Percentiles rank a stretch among this genome's conserved stretches.
Conservation (phyloP, 2,888 invertebrate species). For the Encarsia formosa region DNA sequence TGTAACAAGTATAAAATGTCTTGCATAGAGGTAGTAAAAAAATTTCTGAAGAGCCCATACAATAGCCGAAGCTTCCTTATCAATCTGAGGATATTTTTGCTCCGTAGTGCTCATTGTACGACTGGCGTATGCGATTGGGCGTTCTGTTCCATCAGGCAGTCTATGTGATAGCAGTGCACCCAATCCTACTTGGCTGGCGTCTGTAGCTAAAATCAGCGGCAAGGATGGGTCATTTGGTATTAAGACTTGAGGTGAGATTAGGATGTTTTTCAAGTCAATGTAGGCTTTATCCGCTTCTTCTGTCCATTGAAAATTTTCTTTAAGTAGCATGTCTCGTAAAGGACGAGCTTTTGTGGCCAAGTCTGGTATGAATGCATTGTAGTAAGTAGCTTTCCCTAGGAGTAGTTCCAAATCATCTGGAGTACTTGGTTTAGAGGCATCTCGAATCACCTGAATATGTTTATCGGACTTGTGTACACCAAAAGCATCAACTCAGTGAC, state of each 20-base stretch:
- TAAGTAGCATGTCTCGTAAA: slow-evolving; percentile 14
- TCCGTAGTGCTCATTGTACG: slow-evolving; percentile 13
- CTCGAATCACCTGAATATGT: background rate
- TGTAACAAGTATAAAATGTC: slow-evolving; percentile 9
- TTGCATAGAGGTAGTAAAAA: slow-evolving; percentile 7
- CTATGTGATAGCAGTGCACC: slow-evolving; percentile 9
- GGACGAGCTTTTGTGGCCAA: slow-evolving; percentile 14
- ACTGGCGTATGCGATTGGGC: slow-evolving; percentile 17
- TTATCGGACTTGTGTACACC: slow-evolving; percentile 4
- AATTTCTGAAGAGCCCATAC: slow-evolving; percentile 9
- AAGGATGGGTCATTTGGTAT: slow-evolving; percentile 18
- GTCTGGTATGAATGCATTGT: slow-evolving; percentile 5
- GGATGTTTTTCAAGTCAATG: slow-evolving; percentile 5
- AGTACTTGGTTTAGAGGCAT: background rate
- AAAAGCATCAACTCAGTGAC: slow-evolving; percentile 1
- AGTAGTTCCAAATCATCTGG: background rate
- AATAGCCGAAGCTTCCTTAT: slow-evolving; percentile 13
- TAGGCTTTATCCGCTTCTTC: slow-evolving; percentile 6
- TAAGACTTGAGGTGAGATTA: slow-evolving; percentile 18
- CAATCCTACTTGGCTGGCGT: slow-evolving; percentile 18
- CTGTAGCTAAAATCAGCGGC: slow-evolving; percentile 15
- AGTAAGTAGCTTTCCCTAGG: slow-evolving; percentile 3
- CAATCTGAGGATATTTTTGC: slow-evolving; percentile 13
- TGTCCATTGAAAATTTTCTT: slow-evolving; percentile 7
- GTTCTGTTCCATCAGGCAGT: slow-evolving; percentile 4